Evolutionary conservation across 1,140 invertebrate genomes (phyloP).

Genomic region (Fopius arisanus): DNA sequence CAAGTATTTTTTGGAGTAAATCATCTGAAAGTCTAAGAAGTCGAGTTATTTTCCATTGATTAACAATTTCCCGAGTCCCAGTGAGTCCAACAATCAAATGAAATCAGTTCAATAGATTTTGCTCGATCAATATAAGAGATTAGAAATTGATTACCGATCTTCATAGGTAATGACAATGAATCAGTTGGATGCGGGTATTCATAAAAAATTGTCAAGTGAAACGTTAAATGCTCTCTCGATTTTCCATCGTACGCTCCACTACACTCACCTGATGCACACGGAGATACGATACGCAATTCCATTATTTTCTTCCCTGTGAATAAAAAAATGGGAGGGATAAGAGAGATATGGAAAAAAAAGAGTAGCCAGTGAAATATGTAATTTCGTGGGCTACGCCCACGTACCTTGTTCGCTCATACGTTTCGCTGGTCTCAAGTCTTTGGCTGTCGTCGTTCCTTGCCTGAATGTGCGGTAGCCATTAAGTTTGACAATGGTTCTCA

Average conservation of each 20-base stretch:
- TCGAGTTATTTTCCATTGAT: too few relatives aligned
- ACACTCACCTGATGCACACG: slow-evolving; percentile 36
- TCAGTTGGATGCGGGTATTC: background rate
- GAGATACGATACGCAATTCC: slow-evolving; percentile 20
- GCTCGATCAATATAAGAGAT: background rate
- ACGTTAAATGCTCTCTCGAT: background rate
- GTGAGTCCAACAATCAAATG: too few relatives aligned
- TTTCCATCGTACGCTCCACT: slow-evolving; percentile 46
- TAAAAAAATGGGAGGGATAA: background rate
- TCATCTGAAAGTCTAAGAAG: too few relatives aligned
- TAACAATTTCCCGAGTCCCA: too few relatives aligned
- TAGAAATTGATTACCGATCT: background rate
- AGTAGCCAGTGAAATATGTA: slow-evolving; percentile 56
- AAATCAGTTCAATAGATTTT: too few relatives aligned
- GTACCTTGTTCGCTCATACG: slow-evolving; percentile 43
- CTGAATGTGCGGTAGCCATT: slow-evolving; percentile 38
- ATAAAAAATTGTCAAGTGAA: background rate
- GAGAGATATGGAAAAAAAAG: slow-evolving; percentile 37
- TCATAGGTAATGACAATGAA: background rate
- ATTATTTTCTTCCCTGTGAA: slow-evolving; percentile 23
- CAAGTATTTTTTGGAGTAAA: too few relatives aligned
- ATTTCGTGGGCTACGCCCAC: slow-evolving; percentile 51
- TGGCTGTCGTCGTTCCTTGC: slow-evolving; percentile 38
- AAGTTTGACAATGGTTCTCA: slow-evolving; percentile 41
- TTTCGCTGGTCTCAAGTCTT: slow-evolving; percentile 38